These are phyloP conservation scores for Drosophila parabipectinata DNA, from an alignment of 1,140 invertebrate genomes.

Conservation along the genomic window DNA sequence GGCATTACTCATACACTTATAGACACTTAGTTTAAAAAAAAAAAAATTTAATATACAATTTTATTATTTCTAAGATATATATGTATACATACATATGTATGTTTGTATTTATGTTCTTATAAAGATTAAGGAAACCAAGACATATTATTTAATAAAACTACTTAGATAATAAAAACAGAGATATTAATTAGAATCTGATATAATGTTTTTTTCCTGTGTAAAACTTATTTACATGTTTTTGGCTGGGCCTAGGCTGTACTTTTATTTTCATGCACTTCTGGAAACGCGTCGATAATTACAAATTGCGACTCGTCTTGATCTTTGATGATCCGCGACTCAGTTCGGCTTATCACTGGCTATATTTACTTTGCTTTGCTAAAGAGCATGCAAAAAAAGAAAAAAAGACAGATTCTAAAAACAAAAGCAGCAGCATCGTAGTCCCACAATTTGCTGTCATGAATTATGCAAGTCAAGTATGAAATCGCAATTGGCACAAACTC, in stretches of 20 bases:
- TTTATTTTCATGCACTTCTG: neutral
- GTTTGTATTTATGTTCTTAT: too few relatives aligned
- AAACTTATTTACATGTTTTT: conserved; percentile 12
- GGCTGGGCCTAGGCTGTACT: neutral
- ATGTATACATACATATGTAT: too few relatives aligned
- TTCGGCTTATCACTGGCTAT: conserved; percentile 48
- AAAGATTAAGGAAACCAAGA: too few relatives aligned
- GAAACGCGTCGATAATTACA: conserved; percentile 56
- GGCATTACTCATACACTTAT: too few relatives aligned
- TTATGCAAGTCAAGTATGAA: conserved; percentile 64
- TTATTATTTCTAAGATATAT: too few relatives aligned
- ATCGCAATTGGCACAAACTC: conserved; percentile 57
- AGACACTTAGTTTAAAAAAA: too few relatives aligned
- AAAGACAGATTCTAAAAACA: too few relatives aligned
- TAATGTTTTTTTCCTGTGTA: conserved; percentile 6
- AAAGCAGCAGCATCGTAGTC: conserved; percentile 7
- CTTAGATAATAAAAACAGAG: too few relatives aligned
- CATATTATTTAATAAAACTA: too few relatives aligned
- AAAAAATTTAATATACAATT: too few relatives aligned
- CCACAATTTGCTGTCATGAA: conserved; percentile 67
- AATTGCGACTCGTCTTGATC: conserved; percentile 59
- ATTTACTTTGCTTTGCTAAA: conserved; percentile 1
- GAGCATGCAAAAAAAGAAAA: neutral
- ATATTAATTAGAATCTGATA: neutral
- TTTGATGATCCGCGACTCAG: conserved; percentile 51